Base-by-base conservation (phyloP, 2,888 invertebrate species). In the Patella pellucida region DNA sequence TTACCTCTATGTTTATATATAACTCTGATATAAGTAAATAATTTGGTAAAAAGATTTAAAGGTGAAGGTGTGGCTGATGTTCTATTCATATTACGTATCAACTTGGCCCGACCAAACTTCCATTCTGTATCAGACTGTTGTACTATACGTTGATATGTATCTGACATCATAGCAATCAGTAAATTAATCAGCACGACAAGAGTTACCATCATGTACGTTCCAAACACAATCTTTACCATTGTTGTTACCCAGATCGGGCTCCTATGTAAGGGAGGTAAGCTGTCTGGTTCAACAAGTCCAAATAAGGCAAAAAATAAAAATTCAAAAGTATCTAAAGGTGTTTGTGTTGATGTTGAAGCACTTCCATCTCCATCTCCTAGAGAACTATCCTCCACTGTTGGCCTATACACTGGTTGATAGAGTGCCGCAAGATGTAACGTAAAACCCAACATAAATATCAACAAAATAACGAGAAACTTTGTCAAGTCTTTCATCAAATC, bases 121-220 rank as follows among this genome's bases (percentile, higher is more conserved):
- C 99, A 99, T 92, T 99, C 99, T 87, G 97, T 98, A 92, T 99
- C 99, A 69, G 99, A 99, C 94, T 99, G 98, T 56, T 98, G 98
- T 94, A 99, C 96, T 90, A 98, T 98, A 91, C 98, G 94, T 92
- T 99, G 98, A 93, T 99, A 99, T 89, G 99, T 99, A 94, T 99
- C 98, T 92, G 98, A 98, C 98, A 99, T 98, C 98, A 99, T 98
- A 93, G 99, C 99, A 94, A 99, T 99, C 92, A 99, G 95, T 91
- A 99, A 95, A 93, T 99, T 98, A 93, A 98, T 97, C 90, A 99
- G 94, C 91, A 99, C 98, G 92, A 99, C 96, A 91, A 98, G 95
- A 86, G 97, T 97, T 92, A 99, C 97, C 94, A 98, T 94, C 94
- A 98, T 95, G 94, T 98, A 99, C 92, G 96, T 94, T 88, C 97